Evolutionary conservation across 2,797 vertebrate genomes (phyloP), one percentile per base, ranked within the genome.

Genomic region (Melanotaenia nigrans): DNA sequence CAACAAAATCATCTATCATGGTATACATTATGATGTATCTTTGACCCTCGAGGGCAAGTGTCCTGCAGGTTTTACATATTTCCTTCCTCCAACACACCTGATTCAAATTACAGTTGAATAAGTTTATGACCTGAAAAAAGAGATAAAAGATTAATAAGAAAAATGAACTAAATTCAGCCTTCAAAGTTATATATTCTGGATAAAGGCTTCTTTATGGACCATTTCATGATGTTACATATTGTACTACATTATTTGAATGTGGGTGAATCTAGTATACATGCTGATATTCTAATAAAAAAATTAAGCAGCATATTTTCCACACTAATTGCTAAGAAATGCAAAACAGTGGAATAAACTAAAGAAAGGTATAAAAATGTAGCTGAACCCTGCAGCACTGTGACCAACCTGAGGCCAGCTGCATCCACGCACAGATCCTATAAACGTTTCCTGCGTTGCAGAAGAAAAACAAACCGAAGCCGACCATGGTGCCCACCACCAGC

Each of bases 351-450:
- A 22, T 22, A 35, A 36, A 28, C n/a, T 6, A 13, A 11, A 58
- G 32, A n/a, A n/a, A 20, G 1, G 1, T 14, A 3, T 9, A 24
- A 33, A 36, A 0, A 45, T 67, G 12, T 32, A 20, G n/a, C 5
- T 55, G 36, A 56, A 22, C 53, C 8, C 51, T 42, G 38, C 22
- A 32, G 33, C 38, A 1, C 9, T 57, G n/a, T 22, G 22, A 24
- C 94, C 93, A 89, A 99, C 98, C 96, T n/a, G 97, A 92, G 0
- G 97, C 95, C 84, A 97, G 94, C 89, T 99, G 97, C 95, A 99
- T 96, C 97, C 97, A 99, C 0, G 95, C 97, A 0, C 97, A 99
- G 61, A 99, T 96, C 90, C 96, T 98, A 84, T 97, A 99, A 11
- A 97, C 97, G 0, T 95, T 97, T 59, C 96, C 97, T 0, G 97